Evolutionary conservation across 2,888 invertebrate species (phyloP), one percentile per base, ranked within the genome.

Genomic region (Tholera decimalis): DNA sequence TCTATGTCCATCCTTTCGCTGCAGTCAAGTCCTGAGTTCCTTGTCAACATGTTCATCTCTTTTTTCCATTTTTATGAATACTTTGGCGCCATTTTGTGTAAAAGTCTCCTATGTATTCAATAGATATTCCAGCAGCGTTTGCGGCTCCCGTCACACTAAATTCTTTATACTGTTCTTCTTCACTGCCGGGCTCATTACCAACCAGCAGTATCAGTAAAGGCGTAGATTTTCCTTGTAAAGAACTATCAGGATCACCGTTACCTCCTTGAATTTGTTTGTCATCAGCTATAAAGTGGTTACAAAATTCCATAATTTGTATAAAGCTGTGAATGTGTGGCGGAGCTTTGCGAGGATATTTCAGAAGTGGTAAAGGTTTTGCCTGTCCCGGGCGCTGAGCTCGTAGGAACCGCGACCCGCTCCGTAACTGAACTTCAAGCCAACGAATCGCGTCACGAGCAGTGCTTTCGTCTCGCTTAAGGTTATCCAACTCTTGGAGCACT

Each of bases 391-490:
- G 97, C 92, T 99, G 99, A 0, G 98, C 97, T 78, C 98, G 96
- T 84, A 99, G 96, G 89, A 97, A 98, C 75, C 98, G 96, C 82
- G 98, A 98, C 13, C 99, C 99, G 73, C 97, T 97, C 79, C 97
- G 97, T 76, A 99, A 97, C 88, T 99, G 98, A 39, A 96, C 95
- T 92, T 99, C 99, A 74, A 99, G 94, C 99, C 99, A 99, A 78
- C 99, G 97, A 67, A 99, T 99, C 4, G 98, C 98, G 88, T 99
- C 98, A 56, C 99, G 96, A 0, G 98, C 99, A 73, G 97, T 97
- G 75, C 97, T 97, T 84, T 97, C 97, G 78, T 97, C 97, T 68
- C 98, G 97, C 94, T 99, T 99, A 83, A 98, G 92, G 83, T 98
- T 97, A 90, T 99, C 99, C 88, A 99, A 93, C 73, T 98, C 98